phyloP scores from a whole-genome alignment of 2,113 vertebrate genomes.

The zebrafish (Danio rerio) region DNA sequence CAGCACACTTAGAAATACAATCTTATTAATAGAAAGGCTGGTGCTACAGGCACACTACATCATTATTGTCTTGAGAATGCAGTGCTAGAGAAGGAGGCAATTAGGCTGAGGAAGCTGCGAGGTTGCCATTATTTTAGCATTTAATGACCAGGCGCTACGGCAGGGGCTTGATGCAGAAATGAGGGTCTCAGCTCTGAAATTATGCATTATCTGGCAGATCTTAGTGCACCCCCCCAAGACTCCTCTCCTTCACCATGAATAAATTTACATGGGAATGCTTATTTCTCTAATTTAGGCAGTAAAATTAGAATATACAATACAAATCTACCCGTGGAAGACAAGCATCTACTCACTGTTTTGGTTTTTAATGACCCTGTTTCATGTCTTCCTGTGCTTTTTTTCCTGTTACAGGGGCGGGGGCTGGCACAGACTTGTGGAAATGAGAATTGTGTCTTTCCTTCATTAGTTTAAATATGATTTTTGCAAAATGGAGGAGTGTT shows the following conservation, averaged over 20 bases:
- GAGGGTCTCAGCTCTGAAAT: conserved; percentile 79
- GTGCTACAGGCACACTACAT: conserved; percentile 74
- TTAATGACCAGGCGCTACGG: conserved; percentile 81
- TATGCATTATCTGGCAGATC: conserved; percentile 82
- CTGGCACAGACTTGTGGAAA: conserved; percentile 20
- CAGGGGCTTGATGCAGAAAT: conserved; percentile 77
- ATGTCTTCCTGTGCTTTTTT: conserved; percentile 59
- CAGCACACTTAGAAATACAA: conserved; percentile 73
- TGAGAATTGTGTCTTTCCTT: conserved; percentile 8
- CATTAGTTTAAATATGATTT: conserved; percentile 16
- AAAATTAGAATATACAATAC: conserved; percentile 81
- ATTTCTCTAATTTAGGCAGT: conserved; percentile 78
- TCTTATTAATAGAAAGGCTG: conserved; percentile 77
- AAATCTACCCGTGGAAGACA: conserved; percentile 76
- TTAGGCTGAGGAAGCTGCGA: conserved; percentile 78
- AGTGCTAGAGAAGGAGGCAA: conserved; percentile 77
- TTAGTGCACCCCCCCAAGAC: conserved; percentile 70
- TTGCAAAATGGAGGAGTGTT: conserved; percentile 17
- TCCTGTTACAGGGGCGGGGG: neutral
- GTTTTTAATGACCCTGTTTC: conserved; percentile 78
- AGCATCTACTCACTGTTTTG: conserved; percentile 72
- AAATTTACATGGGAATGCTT: conserved; percentile 81
- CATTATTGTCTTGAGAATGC: conserved; percentile 77
- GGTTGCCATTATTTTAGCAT: conserved; percentile 82
- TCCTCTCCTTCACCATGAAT: conserved; percentile 73